Evolutionary conservation across 2,888 invertebrate genomes (phyloP).

Genomic region (Leptothorax acervorum): DNA sequence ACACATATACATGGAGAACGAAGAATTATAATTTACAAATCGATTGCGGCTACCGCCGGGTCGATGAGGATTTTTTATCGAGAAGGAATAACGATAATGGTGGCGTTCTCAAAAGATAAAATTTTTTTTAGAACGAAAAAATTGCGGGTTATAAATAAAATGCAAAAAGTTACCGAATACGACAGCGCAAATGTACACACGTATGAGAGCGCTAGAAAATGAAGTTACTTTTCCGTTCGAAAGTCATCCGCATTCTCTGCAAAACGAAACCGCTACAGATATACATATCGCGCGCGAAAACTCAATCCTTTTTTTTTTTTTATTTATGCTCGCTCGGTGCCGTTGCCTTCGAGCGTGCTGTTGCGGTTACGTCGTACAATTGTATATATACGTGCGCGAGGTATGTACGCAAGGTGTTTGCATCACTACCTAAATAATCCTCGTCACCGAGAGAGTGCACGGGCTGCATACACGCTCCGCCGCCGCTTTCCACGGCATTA

Average conservation of each 20-base stretch:
- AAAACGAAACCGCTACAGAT: neutral
- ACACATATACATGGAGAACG: too few relatives aligned
- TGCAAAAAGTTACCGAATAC: neutral
- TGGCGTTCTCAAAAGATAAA: neutral
- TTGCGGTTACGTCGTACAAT: conserved; percentile 30
- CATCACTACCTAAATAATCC: conserved; percentile 52
- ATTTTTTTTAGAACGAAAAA: neutral
- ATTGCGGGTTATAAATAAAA: neutral
- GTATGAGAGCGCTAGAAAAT: neutral
- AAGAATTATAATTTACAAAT: conserved; percentile 21
- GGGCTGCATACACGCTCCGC: conserved; percentile 12
- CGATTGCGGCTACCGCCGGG: neutral
- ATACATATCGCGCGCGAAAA: conserved; percentile 3
- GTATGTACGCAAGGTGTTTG: conserved; percentile 38
- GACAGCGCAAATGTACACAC: neutral
- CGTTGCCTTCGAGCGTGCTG: neutral
- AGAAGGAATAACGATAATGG: neutral
- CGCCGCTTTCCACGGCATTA: conserved; percentile 64
- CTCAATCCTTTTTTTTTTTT: conserved; percentile 16
- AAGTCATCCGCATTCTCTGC: conserved; percentile 2
- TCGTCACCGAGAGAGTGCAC: conserved; percentile 12
- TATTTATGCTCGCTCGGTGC: conserved; percentile 13
- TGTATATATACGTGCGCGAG: neutral
- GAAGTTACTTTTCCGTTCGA: neutral
- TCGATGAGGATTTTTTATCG: neutral